Evolutionary conservation across 1,140 invertebrate species (phyloP), one percentile per base, ranked within the genome.

Genomic region (Formica selysi): DNA sequence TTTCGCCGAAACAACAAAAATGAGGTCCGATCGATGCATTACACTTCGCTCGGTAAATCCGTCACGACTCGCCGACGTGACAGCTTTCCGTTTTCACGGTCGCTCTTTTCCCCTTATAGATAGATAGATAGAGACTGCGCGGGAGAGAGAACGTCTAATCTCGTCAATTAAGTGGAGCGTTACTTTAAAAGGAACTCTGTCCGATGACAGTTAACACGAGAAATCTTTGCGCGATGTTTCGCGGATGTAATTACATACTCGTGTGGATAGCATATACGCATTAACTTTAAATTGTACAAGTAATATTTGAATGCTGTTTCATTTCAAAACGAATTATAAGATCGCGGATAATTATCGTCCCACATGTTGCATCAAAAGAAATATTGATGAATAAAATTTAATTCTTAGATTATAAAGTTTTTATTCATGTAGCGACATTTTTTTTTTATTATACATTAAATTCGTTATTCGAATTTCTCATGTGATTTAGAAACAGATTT

Each of bases 231-330:
- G 26, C 32, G 16, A 79, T 51, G 44, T 68, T 79, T 51, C 11
- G 16, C 61, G 2, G 26, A 38, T 54, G 76, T 7, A 67, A 32
- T 44, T 54, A 16, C 16, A 48, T 83, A 88, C 76, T 91, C 68
- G 86, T 91, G 85, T 84, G 76, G 85, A 89, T 68, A 74, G 73
- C 38, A 11, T 76, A 57, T 57, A 51, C 6, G 22, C 16, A 29
- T 44, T 67, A 78, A 64, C 6, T 64, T 16, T 48, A 48, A 78
- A 64, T 61, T 5, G 29, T 32, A n/a, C 22, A 32, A 65, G 11
- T 38, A 26, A 59, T 36, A 74, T 19, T 3, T 38, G 2, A 74
- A 61, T 38, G 8, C 5, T 76, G 2, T 41, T 41, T 4, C 7
- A 41, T 76, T 61, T 61, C 2, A 7, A 61, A 61, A 41, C 8